Evolutionary conservation across 2,797 vertebrate species (phyloP).

Genomic region (Crenichthys baileyi): DNA sequence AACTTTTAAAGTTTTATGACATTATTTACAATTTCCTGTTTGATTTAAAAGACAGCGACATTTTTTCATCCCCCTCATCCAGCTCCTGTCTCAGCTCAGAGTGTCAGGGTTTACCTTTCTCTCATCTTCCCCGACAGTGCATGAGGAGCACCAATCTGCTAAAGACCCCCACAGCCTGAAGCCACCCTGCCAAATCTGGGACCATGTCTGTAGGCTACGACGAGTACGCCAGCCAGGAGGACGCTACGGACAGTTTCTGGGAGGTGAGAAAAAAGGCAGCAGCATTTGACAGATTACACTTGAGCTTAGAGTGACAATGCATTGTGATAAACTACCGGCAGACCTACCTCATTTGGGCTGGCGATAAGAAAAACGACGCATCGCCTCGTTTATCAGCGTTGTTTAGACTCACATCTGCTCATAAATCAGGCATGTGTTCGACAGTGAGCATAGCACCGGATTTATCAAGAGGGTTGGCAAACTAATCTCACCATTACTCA

Average conservation of each 20-base stretch:
- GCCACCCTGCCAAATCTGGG: constrained; percentile 63
- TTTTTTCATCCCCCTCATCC: not conserved
- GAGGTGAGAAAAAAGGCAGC: constrained; percentile 83
- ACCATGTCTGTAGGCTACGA: constrained; percentile 94
- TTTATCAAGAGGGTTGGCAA: constrained; percentile 2
- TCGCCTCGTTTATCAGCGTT: constrained; percentile 16
- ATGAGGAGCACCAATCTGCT: constrained; percentile 60
- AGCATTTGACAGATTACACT: constrained; percentile 37
- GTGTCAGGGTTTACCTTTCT: constrained; percentile 23
- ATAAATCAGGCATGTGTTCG: constrained; percentile 14
- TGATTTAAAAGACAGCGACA: not conserved
- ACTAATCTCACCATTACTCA: not conserved
- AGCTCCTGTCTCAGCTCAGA: not conserved
- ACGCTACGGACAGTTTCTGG: constrained; percentile 96
- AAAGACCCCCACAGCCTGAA: constrained; percentile 65
- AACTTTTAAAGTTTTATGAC: not conserved
- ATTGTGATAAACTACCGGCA: constrained; percentile 40
- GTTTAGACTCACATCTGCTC: not conserved
- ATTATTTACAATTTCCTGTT: not conserved
- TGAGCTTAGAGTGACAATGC: not conserved
- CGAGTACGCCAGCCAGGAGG: constrained; percentile 86
- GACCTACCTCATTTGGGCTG: constrained; percentile 12
- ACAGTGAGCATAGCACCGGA: constrained; percentile 8
- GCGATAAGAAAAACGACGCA: not conserved
- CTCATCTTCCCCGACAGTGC: constrained; percentile 57